Percentiles rank a stretch among this genome's conserved stretches.
Evolutionary conservation across 1,140 invertebrate species (phyloP).

Genomic region (Uloborus diversus): DNA sequence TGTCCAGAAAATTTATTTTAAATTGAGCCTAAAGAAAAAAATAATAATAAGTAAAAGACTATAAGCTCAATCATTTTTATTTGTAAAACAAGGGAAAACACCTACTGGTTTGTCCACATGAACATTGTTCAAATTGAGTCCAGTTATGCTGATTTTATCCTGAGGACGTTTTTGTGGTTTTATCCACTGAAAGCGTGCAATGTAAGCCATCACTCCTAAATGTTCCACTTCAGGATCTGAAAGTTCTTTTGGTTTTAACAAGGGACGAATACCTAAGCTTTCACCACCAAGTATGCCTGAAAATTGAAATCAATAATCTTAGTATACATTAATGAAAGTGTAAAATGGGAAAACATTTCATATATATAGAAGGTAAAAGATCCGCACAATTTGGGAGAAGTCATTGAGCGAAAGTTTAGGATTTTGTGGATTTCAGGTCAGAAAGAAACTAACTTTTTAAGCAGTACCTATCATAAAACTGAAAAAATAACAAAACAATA

Average conservation of each 20-base stretch:
- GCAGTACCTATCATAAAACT: too few species aligned
- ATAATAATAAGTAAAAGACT: not conserved
- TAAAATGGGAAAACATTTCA: too few species aligned
- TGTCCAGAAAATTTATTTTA: slow-evolving; percentile 44
- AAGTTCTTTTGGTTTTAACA: slow-evolving; percentile 92
- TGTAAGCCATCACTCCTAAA: slow-evolving; percentile 93
- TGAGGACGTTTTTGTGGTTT: slow-evolving; percentile 23
- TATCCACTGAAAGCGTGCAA: slow-evolving; percentile 56
- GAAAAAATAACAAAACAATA: too few species aligned
- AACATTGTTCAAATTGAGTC: slow-evolving; percentile 57
- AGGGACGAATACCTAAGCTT: slow-evolving; percentile 80
- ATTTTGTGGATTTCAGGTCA: too few species aligned
- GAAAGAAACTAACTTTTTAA: too few species aligned
- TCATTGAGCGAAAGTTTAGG: too few species aligned
- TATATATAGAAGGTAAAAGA: too few species aligned
- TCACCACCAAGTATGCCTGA: slow-evolving; percentile 50
- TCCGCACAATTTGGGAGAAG: too few species aligned
- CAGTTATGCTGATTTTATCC: slow-evolving; percentile 53
- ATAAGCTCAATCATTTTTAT: not conserved
- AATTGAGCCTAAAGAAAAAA: slow-evolving; percentile 51
- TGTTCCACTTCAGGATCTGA: slow-evolving; percentile 93
- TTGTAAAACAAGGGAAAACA: slow-evolving; percentile 4
- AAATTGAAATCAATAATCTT: too few species aligned
- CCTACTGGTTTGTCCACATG: slow-evolving; percentile 58
- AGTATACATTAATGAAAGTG: too few species aligned